A percentile compares a stretch with the other conserved stretches of the same genome.
Evolutionary conservation across 2,113 vertebrate species (phyloP).

Genomic region (Struthio camelus): DNA sequence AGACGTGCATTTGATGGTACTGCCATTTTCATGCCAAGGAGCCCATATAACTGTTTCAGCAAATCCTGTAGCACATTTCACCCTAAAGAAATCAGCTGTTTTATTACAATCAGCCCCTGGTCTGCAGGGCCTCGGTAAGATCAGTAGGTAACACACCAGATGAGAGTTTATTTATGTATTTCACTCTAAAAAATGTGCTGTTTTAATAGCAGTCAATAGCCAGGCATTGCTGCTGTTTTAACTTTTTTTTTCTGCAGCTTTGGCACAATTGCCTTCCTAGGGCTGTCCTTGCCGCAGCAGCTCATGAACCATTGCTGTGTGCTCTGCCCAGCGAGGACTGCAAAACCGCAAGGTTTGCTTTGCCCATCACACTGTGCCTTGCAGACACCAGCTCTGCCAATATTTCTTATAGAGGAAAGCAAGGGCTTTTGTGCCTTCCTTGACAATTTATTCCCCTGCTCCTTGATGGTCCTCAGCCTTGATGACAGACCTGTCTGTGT

Average conservation of each 20-base stretch:
- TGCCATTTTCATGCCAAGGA: not conserved
- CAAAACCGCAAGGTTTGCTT: too few species aligned
- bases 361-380: too few species aligned
- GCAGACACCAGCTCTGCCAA: too few species aligned
- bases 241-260: too few species aligned
- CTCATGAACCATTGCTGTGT: not conserved
- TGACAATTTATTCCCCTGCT: too few species aligned
- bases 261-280: not conserved
- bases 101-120: not conserved
- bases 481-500: too few species aligned
- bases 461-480: too few species aligned
- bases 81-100: not conserved
- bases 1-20: rapidly evolving
- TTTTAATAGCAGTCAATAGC: not conserved
- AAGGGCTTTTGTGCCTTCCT: too few species aligned
- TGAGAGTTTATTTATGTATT: not conserved
- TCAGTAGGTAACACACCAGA: not conserved
- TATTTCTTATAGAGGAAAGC: too few species aligned
- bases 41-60: not conserved
- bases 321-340: not conserved
- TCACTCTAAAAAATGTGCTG: not conserved
- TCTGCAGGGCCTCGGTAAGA: not conserved
- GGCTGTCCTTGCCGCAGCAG: not conserved
- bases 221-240: not conserved
- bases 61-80: not conserved